phyloP scores from a whole-genome alignment of 2,113 vertebrate species.

The Pluvianellus socialis region DNA sequence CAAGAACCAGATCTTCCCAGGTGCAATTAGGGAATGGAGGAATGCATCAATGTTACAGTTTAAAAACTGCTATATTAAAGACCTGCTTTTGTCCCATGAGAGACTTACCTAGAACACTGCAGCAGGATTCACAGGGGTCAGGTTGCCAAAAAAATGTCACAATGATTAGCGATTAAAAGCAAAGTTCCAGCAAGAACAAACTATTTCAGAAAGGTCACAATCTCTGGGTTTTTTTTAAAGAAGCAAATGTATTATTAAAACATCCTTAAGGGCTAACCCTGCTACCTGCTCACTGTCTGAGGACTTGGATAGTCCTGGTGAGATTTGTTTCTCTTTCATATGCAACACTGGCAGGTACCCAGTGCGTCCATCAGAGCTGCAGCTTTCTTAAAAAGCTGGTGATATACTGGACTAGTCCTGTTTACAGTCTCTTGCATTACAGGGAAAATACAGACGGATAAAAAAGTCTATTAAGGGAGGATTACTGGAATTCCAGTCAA shows the following conservation, averaged over 20 bases:
- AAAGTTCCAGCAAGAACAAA: slow-evolving; percentile 47
- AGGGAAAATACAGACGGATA: not conserved
- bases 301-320: not conserved
- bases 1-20: slow-evolving; percentile 29
- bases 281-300: not conserved
- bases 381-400: not conserved
- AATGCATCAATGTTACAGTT: not conserved
- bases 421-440: not conserved
- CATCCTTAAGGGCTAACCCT: not conserved
- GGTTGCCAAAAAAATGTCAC: slow-evolving; percentile 38
- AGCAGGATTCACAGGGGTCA: slow-evolving; percentile 18
- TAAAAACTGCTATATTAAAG: slow-evolving; percentile 22
- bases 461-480: not conserved
- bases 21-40: slow-evolving; percentile 4
- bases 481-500: not conserved
- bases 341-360: not conserved
- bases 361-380: not conserved
- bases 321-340: not conserved
- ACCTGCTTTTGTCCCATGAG: slow-evolving; percentile 1
- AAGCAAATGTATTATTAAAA: slow-evolving; percentile 58
- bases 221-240: not conserved
- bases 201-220: slow-evolving; percentile 54
- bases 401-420: not conserved
- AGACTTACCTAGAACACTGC: slow-evolving; percentile 21
- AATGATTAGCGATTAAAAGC: slow-evolving; percentile 54